Conservation (phyloP, 2,113 vertebrate genomes). For the Cyprinodon brontotheroides region DNA sequence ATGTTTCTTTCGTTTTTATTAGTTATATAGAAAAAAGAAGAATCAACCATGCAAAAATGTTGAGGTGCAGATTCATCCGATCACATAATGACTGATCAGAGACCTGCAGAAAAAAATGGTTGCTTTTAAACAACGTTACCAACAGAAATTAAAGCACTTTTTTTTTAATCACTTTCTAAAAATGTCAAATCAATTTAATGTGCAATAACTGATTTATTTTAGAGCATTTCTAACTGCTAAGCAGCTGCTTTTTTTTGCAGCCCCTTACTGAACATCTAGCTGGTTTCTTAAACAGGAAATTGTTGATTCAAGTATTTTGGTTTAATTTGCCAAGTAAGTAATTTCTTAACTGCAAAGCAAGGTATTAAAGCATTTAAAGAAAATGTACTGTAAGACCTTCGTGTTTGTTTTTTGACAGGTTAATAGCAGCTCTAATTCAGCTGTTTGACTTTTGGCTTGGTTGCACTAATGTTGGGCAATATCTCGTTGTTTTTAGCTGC, state of each 20-base stretch:
- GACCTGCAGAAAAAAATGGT: neutral
- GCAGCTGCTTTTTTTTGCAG: constrained; percentile 2
- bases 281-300: neutral
- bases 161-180: neutral
- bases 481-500: constrained; percentile 33
- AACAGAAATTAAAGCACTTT: neutral
- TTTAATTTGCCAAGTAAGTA: neutral
- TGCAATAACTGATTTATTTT: neutral
- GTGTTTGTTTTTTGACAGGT: neutral
- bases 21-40: no score
- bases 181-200: neutral
- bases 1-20: no score
- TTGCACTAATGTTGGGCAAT: constrained; percentile 12
- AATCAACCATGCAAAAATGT: neutral
- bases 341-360: no score
- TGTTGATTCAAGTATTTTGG: constrained; percentile 3
- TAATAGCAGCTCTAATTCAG: neutral
- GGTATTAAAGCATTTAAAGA: neutral
- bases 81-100: neutral
- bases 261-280: neutral
- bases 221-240: constrained; percentile 14
- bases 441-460: constrained; percentile 6
- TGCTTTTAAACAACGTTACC: neutral
- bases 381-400: neutral
- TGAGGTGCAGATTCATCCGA: no score